Percentiles rank a stretch among this genome's conserved stretches.
Evolutionary conservation across 2,113 vertebrate species (phyloP).

Genomic region (Megalops atlanticus): DNA sequence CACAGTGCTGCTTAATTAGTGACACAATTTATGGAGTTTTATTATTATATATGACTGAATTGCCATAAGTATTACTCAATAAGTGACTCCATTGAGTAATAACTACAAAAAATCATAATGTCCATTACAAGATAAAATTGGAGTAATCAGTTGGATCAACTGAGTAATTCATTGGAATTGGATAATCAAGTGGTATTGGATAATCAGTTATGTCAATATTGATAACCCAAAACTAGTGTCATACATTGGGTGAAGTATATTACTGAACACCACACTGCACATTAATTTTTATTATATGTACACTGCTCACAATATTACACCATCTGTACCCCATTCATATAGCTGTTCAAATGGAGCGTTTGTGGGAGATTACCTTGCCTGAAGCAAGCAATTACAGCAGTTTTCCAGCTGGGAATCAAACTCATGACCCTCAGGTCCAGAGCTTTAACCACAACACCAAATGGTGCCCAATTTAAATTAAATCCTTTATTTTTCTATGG

Average conservation of each 20-base stretch:
- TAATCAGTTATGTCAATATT: background rate
- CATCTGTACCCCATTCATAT: background rate
- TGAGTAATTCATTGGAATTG: too few species aligned
- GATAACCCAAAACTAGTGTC: background rate
- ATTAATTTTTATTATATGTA: too few species aligned
- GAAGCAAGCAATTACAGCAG: background rate
- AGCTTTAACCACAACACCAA: background rate
- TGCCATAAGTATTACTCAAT: slow-evolving; percentile 64
- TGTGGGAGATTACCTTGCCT: background rate
- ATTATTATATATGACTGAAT: slow-evolving; percentile 49
- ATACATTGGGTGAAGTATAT: too few species aligned
- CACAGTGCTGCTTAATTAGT: slow-evolving; percentile 65
- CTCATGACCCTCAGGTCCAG: background rate
- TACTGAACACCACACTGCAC: too few species aligned
- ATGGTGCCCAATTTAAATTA: background rate
- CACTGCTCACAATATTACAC: background rate
- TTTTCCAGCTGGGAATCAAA: background rate
- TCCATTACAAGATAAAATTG: too few species aligned
- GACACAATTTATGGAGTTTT: slow-evolving; percentile 41
- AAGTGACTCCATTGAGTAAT: slow-evolving; percentile 43
- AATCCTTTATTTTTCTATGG: slow-evolving; percentile 23
- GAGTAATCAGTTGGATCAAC: too few species aligned
- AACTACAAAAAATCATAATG: too few species aligned
- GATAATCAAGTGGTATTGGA: background rate
- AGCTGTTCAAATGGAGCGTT: slow-evolving; percentile 1